Evolutionary conservation across 2,888 invertebrate genomes (phyloP), one percentile per base, ranked within the genome.

Genomic region (Athripsodes cinereus): DNA sequence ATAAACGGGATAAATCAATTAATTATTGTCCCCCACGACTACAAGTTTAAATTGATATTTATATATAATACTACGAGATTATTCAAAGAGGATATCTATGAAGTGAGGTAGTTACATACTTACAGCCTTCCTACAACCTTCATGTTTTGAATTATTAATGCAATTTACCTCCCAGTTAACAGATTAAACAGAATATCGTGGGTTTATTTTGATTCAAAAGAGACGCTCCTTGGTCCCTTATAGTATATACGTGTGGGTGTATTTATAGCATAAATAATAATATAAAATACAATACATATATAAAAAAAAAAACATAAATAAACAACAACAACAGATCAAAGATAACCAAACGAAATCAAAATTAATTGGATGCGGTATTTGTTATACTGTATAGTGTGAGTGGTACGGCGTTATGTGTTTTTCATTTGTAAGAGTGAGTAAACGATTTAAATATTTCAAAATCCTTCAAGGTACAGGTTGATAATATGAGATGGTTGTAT

Each of bases 401-500:
- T 3, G 16, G 40, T 2, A 40, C 13, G 16, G n/a, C 5, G 8
- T 40, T 40, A 40, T 40, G 16, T 16, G 13, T 8, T 16, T n/a
- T 5, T 16, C 5, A 40, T 3, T 6, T 40, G 40, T 16, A 3
- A 3, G 40, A 40, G 8, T 3, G 16, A 16, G 5, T 40, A 13
- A 13, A 13, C 13, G 13, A 8, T 40, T 8, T 13, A 13, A 47
- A 47, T 47, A 47, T 47, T 47, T 47, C 47, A 47, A 21, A 20
- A 21, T 57, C 46, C 57, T 49, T 57, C 52, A 20, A 31, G 35
- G 47, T 46, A 57, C 53, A 53, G 53, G 57, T 57, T 52, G 52
- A 18, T 11, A 48, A 35, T 48, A 13, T 40, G 40, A 40, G 40
- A 40, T 40, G 40, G 16, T 13, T 8, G 5, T 40, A 57, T 20